Base-by-base conservation (phyloP, 2,797 vertebrate species). In the Mycteria americana region DNA sequence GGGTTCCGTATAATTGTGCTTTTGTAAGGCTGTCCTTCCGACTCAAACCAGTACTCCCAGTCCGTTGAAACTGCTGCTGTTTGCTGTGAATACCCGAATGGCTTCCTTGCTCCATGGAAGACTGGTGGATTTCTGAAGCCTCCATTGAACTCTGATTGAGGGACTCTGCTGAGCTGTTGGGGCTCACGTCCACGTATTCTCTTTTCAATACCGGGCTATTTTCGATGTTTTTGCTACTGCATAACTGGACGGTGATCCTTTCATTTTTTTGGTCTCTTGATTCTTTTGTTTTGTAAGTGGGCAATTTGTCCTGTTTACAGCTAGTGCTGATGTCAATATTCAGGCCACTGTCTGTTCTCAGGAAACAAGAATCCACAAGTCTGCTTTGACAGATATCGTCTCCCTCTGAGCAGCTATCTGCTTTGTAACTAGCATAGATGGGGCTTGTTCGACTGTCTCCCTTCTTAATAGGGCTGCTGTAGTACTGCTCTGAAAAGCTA, bases 11-110 rank as follows among this genome's bases (percentile, higher is more conserved):
- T 48, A 99, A 96, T 98, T 99, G 99, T 88, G 99, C 99, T 98
- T 99, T 99, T 80, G 99, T 99, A 94, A 99, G 98, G 97, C 99
- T 99, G 98, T 99, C 99, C 97, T 99, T 99, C 88, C 99, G 98
- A 57, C 98, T 99, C 93, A 99, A 98, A 93, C 99, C 99, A 3
- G 98, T 98, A 95, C 98, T 99, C 85, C 98, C 99, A 97, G 98
- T 98, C 98, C 99, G 98, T 94, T 99, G 99, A 97, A 99, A 99
- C 98, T 98, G 98, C 79, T 98, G 98, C 93, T 98, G 98, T 76
- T 98, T 98, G 96, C 98, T 98, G 95, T 98, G 99, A 72, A 98
- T 98, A 70, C 98, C 97, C 0, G 98, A 83, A 13, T 98, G 98
- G 96, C 98, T 98, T 5, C 99, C 98, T 98, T 98, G 98, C 27